Evolutionary conservation across 2,797 vertebrate genomes (phyloP), one percentile per base, ranked within the genome.

Genomic region (Garrulus glandarius): DNA sequence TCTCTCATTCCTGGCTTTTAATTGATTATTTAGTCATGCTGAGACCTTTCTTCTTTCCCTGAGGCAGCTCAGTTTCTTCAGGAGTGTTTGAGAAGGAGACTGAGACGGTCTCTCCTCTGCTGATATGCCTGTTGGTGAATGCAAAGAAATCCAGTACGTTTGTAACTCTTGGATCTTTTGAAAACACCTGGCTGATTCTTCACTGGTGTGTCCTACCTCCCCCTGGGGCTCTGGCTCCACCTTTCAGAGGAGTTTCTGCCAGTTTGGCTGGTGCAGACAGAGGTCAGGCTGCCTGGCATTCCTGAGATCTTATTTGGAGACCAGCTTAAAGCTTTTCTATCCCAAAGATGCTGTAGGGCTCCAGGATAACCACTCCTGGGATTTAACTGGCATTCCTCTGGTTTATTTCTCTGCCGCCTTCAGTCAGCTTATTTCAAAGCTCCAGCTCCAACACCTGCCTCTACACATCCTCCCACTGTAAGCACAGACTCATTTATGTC

Each of bases 71-170:
- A 27, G 29, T 57, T 69, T 80, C 65, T 86, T 72, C 36, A 72
- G 29, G 47, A 86, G 27, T 34, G 68, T 93, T 80, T 76, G 65
- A 15, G 23, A 72, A 84, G 36, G 57, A 69, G 77, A 60, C 2
- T 56, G 36, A 36, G 80, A 23, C 11, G 21, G 4, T 30, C n/a
- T 36, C 46, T 72, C 23, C 37, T n/a, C 23, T 79, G 19, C 32
- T 79, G 29, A 52, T n/a, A 12, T 2, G 10, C 20, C 63, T 37
- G 10, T 34, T 46, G 56, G 49, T 0, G 0, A 5, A 10, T 15
- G 72, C 49, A 72, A 36, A 79, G 50, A n/a, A 60, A 79, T n/a
- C 29, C 37, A 36, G 14, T 26, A 10, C 15, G 5, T 56, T 64
- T 26, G 12, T 60, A 49, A 64, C 29, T 20, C 30, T 26, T 3